Percentiles rank a stretch among this genome's conserved stretches.
Conservation (phyloP, 2,797 vertebrate species). For the Thripadectes ignobilis region DNA sequence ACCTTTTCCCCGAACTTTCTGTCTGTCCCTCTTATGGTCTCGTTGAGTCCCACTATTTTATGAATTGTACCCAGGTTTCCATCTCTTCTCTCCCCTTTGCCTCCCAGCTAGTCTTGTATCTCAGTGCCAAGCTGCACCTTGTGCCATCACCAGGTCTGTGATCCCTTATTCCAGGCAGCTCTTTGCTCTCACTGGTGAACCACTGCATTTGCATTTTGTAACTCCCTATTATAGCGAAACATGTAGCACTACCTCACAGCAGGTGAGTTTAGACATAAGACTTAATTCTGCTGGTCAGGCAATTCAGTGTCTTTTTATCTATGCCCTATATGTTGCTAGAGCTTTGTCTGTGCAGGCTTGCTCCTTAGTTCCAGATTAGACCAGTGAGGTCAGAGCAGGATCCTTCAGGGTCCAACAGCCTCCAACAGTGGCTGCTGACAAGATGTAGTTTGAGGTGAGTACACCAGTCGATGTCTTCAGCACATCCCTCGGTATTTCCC, state of each 20-base stretch:
- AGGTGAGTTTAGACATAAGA: background rate
- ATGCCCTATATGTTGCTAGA: background rate
- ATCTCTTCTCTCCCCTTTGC: background rate
- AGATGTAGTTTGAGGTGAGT: background rate
- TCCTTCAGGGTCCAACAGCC: background rate
- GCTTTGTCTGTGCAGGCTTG: background rate
- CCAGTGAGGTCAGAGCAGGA: background rate
- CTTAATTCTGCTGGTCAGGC: background rate
- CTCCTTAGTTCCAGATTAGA: background rate
- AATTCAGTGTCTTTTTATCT: background rate
- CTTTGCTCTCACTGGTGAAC: background rate
- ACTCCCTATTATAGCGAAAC: background rate
- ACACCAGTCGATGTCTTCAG: background rate
- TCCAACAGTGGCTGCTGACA: background rate
- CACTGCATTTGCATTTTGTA: background rate
- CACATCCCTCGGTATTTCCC: rapidly evolving
- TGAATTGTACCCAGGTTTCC: background rate
- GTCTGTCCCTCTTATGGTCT: background rate
- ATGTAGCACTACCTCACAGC: background rate
- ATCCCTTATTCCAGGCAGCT: background rate
- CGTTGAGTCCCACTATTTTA: background rate
- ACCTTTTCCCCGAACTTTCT: background rate
- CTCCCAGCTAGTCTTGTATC: background rate
- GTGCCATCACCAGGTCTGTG: background rate
- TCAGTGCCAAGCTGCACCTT: background rate